phyloP scores from a whole-genome alignment of 2,113 vertebrate genomes.

The Hyperoodon ampullatus region DNA sequence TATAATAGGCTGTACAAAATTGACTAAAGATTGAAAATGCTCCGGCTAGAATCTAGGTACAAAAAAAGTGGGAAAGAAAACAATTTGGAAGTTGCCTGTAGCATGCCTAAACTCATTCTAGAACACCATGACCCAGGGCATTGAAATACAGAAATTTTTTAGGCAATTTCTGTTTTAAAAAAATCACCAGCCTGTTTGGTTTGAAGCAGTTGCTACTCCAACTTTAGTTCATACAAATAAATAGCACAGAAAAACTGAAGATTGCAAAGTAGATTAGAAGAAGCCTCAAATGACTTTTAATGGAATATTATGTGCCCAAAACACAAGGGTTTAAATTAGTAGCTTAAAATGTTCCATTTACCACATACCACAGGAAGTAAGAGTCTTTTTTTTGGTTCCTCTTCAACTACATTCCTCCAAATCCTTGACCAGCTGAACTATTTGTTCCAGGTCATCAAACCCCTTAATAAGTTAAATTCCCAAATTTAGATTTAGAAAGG shows the following conservation, averaged over 20 bases:
- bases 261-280: constrained; percentile 26
- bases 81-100: constrained; percentile 31
- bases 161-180: constrained; percentile 61
- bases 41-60: constrained; percentile 24
- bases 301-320: constrained; percentile 36
- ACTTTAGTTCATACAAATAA: constrained; percentile 48
- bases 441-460: constrained; percentile 65
- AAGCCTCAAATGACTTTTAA: background rate
- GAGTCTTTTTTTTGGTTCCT: background rate
- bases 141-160: constrained; percentile 67
- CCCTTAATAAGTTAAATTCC: constrained; percentile 45
- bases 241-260: constrained; percentile 33
- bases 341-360: constrained; percentile 38
- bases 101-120: constrained; percentile 12
- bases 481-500: constrained; percentile 8
- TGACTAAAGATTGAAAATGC: background rate
- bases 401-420: constrained; percentile 38
- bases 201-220: constrained; percentile 25
- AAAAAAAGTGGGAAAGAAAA: constrained; percentile 19
- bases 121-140: constrained; percentile 75
- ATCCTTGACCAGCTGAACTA: constrained; percentile 57
- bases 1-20: background rate
- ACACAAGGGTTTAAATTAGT: constrained; percentile 42
- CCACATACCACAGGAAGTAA: background rate
- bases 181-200: constrained; percentile 49